phyloP scores from a whole-genome alignment of 2,113 vertebrate species.

The Ornithorhynchus anatinus region DNA sequence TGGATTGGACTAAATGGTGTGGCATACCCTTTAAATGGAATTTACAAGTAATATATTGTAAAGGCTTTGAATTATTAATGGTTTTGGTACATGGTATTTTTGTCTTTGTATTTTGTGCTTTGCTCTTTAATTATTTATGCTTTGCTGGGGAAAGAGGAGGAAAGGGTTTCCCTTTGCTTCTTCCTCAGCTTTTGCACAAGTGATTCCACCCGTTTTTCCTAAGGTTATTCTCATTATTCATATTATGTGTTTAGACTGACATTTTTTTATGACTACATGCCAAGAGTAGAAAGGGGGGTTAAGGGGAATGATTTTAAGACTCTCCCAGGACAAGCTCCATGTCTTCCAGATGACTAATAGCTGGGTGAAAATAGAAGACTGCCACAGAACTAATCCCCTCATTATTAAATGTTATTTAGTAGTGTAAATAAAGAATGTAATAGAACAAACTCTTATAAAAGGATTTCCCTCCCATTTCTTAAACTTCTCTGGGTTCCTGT shows the following conservation, averaged over 20 bases:
- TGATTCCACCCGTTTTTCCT: neutral
- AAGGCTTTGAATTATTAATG: constrained; percentile 47
- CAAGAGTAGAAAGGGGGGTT: neutral
- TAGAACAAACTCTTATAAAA: neutral
- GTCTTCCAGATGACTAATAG: constrained; percentile 11
- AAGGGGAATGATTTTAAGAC: neutral
- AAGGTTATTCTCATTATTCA: constrained; percentile 38
- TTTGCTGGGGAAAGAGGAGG: constrained; percentile 20
- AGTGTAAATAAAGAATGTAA: neutral
- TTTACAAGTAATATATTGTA: constrained; percentile 56
- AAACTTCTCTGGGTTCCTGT: neutral
- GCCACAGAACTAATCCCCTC: neutral
- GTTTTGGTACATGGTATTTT: constrained; percentile 47
- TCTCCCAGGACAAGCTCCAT: neutral
- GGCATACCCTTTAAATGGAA: constrained; percentile 56
- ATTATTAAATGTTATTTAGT: constrained; percentile 24
- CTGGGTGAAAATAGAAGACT: constrained; percentile 7
- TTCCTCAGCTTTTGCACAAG: constrained; percentile 15
- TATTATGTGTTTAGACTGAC: constrained; percentile 9
- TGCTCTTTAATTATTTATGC: constrained; percentile 47
- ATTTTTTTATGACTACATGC: constrained; percentile 17
- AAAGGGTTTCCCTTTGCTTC: neutral
- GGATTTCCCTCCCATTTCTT: neutral
- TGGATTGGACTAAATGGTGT: constrained; percentile 50
- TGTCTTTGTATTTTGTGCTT: constrained; percentile 37